These are phyloP conservation scores for Yoshiicerus persimilis DNA, from an alignment of 1,140 invertebrate species.

Conservation along the genomic window DNA sequence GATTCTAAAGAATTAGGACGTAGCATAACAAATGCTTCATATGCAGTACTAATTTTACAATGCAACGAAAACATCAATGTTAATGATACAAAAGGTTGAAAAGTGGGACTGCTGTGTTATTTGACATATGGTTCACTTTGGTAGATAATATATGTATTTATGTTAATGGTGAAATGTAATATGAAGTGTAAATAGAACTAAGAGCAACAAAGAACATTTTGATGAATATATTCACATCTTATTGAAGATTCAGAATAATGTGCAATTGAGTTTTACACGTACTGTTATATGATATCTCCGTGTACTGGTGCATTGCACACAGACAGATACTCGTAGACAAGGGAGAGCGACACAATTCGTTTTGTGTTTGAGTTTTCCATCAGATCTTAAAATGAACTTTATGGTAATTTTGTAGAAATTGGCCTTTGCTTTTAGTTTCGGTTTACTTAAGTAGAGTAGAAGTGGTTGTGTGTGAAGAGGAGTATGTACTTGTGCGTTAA, in stretches of 20 bases:
- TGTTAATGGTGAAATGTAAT: background rate
- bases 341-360: background rate
- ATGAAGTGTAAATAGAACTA: background rate
- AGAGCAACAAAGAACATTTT: background rate
- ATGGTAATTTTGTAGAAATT: slow-evolving; percentile 15
- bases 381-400: slow-evolving; percentile 14
- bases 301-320: background rate
- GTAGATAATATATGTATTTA: background rate
- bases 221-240: background rate
- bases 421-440: slow-evolving; percentile 5
- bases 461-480: background rate
- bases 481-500: background rate
- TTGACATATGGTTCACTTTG: background rate
- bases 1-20: too few species aligned
- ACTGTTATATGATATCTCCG: too few species aligned
- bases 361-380: background rate
- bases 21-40: too few species aligned
- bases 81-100: background rate
- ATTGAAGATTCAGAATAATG: background rate
- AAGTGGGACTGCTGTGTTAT: background rate
- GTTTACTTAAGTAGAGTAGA: background rate
- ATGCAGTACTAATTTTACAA: background rate
- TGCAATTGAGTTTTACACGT: background rate
- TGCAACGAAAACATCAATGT: background rate
- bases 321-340: background rate